Evolutionary conservation across 2,888 invertebrate genomes (phyloP), one percentile per base, ranked within the genome.

Genomic region (Tuberolachnus salignus): DNA sequence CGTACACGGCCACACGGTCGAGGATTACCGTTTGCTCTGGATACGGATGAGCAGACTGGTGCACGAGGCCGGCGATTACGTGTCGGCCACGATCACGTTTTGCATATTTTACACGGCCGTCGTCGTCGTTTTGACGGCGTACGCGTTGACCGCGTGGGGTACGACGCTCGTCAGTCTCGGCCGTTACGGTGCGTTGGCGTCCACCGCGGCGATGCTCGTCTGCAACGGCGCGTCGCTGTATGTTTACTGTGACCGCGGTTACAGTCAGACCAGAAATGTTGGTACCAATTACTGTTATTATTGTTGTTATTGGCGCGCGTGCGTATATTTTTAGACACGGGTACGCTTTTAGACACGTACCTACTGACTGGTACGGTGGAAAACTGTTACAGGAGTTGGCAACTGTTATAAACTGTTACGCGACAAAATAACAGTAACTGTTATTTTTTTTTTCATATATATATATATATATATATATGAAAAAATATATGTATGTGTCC

Each of bases 11-110:
- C 42, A 21, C 8, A 14, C 23, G n/a, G 42, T 70, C 19, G 70
- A 70, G 34, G 70, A 70, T 19, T 55, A 55, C 55, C 70, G 70
- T 10, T 11, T 71, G 44, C 44, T 71, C 4, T 71, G 70, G 70
- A 55, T 44, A 42, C 55, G 21, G 16, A 44, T 57, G 70, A 57
- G 70, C 23, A 44, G 16, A n/a, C 55, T 71, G 4, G 57, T 71
- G 21, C 70, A 46, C n/a, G 70, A 44, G 23, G 19, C 21, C 16
- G 70, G 70, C 10, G 10, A 71, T 23, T 21, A 16, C 44, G 57
- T 71, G 57, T 44, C 70, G 44, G 57, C 21, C 44, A 71, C 70
- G 1, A n/a, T 71, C 21, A 57, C 57, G 57, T 71, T 71, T 23
- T 71, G 57, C 57, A 57, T 71, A 44, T 42, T 71, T 23, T 42